These are phyloP conservation scores for Hoplostethus atlanticus DNA, from an alignment of 2,797 vertebrate species.

Conservation along the genomic window DNA sequence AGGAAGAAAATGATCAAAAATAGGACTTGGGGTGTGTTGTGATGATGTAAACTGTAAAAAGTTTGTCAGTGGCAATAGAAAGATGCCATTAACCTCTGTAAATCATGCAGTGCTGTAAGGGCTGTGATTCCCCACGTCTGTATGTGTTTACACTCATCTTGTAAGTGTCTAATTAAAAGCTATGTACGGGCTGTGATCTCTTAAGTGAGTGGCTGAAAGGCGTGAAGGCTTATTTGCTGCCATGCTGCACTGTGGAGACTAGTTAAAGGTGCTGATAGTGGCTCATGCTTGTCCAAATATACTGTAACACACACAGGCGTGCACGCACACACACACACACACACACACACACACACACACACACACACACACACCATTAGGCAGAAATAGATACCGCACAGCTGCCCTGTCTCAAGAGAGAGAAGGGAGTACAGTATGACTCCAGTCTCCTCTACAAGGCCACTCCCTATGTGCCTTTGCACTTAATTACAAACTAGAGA, in stretches of 20 bases:
- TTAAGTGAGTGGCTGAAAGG: slow-evolving; percentile 61
- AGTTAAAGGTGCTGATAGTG: slow-evolving; percentile 74
- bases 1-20: slow-evolving; percentile 2
- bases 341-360: slow-evolving; percentile 12
- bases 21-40: background rate
- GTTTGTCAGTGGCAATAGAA: background rate
- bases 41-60: slow-evolving; percentile 9
- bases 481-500: slow-evolving; percentile 30
- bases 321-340: slow-evolving; percentile 24
- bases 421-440: slow-evolving; percentile 21
- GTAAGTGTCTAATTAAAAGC: slow-evolving; percentile 55
- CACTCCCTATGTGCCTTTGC: slow-evolving; percentile 14
- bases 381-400: slow-evolving; percentile 61
- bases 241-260: slow-evolving; percentile 46
- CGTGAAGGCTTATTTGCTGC: slow-evolving; percentile 50
- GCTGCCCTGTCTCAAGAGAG: slow-evolving; percentile 58
- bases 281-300: slow-evolving; percentile 56
- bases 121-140: slow-evolving; percentile 13
- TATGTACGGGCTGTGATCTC: slow-evolving; percentile 48
- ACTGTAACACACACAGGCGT: slow-evolving; percentile 26
- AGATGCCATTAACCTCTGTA: slow-evolving; percentile 6
- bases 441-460: slow-evolving; percentile 22
- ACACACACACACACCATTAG: slow-evolving; percentile 32
- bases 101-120: background rate
- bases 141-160: slow-evolving; percentile 45